Conservation (phyloP, 2,888 invertebrate species). For the Epistrophe grossulariae region DNA sequence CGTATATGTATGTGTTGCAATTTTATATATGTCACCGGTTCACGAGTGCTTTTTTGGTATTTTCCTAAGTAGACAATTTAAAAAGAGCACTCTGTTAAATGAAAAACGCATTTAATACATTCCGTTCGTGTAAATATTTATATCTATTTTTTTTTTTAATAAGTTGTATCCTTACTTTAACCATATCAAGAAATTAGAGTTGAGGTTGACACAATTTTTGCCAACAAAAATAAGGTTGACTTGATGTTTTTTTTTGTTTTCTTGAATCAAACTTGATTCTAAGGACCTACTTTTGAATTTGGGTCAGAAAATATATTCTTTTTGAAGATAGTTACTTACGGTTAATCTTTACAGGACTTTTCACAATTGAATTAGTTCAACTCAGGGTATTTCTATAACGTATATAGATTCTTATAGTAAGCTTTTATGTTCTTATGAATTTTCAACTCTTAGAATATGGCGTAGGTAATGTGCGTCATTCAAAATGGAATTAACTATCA, state of each 20-base stretch:
- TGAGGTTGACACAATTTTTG: constrained; percentile 9
- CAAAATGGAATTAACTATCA: too few species aligned
- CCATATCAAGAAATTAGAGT: not conserved
- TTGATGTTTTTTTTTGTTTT: not conserved
- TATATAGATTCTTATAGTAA: too few species aligned
- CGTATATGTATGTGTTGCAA: not conserved
- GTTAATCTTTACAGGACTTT: not conserved
- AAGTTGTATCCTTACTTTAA: constrained; percentile 1
- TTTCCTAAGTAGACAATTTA: not conserved
- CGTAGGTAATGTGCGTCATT: too few species aligned
- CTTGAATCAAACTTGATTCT: not conserved
- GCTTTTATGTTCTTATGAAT: too few species aligned
- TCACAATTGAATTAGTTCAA: too few species aligned
- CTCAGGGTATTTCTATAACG: too few species aligned
- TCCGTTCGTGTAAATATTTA: rapidly evolving
- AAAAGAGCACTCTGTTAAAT: constrained; percentile 32
- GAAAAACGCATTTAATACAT: not conserved
- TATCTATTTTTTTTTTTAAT: not conserved
- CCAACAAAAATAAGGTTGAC: not conserved
- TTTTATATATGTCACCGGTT: constrained; percentile 28
- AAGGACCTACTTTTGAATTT: not conserved
- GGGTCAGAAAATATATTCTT: not conserved
- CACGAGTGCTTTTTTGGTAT: constrained; percentile 15
- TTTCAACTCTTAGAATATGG: too few species aligned
- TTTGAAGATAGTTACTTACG: not conserved